Evolutionary conservation across 2,888 invertebrate species (phyloP), one percentile per base, ranked within the genome.

Genomic region (Caenorhabditis macrosperma): DNA sequence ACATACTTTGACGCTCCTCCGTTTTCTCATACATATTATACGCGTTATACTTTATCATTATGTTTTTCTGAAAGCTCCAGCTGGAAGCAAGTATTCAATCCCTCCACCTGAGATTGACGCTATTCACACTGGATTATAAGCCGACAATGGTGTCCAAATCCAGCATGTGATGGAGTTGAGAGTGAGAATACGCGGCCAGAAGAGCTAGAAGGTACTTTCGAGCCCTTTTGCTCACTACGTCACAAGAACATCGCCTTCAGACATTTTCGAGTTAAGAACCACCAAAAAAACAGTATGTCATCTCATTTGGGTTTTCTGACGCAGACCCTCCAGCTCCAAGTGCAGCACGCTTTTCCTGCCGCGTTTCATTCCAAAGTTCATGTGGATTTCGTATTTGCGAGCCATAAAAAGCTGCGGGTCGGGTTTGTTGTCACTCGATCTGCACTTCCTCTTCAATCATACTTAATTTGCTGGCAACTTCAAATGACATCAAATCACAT

Each of bases 361-460:
- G 1, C 4, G n/a, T 46, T 12, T 6, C 33, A 26, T 28, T 15
- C 15, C 1, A 28, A n/a, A 15, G 41, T 44, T 28, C 30, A 17
- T 44, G 22, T 60, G 38, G 15, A 44, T 60, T 24, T 26, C 41
- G 3, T 10, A 33, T 7, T 7, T 33, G 5, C 33, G 33, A 33
- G 48, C 48, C 3, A 48, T 24, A 48, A 48, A 22, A 48, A 9
- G 3, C 48, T 41, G 3, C 1, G 48, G 22, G 33, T 33, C 33
- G 48, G 50, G 63, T 64, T 55, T 66, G 69, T 64, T 66, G 78
- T 71, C 68, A 78, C 61, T 78, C 59, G 78, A 78, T 78, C 78
- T 68, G 55, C 57, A 71, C 78, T 78, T 78, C 78, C 78, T 71
- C 22, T 66, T 46, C 33, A 66, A 71, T 78, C 78, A 78, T 78